Conservation (phyloP, 2,797 vertebrate species). For the Chiropotes sagulatus region DNA sequence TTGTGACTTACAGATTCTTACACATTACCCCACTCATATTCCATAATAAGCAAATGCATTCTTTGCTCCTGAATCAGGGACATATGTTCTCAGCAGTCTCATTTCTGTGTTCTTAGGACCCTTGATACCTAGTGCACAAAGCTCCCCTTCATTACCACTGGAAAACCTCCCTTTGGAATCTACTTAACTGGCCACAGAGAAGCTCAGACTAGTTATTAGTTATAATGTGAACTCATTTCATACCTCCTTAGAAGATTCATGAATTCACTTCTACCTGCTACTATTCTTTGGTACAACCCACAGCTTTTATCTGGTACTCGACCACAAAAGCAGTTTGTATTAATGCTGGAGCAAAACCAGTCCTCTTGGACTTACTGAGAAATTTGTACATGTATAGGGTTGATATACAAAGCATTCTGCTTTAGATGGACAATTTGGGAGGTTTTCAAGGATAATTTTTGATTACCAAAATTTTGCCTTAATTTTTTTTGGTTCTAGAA, state of each 20-base stretch:
- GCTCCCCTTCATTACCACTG: background rate
- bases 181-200: background rate
- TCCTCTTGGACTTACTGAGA: background rate
- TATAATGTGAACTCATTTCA: background rate
- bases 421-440: background rate
- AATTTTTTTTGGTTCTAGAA: background rate
- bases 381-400: background rate
- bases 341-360: background rate
- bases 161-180: background rate
- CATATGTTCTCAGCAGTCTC: background rate
- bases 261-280: background rate
- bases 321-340: background rate
- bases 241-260: background rate
- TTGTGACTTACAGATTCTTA: background rate
- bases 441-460: background rate
- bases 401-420: background rate
- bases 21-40: background rate
- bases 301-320: background rate
- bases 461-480: background rate
- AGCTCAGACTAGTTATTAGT: background rate
- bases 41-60: background rate
- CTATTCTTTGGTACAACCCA: background rate
- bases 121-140: background rate
- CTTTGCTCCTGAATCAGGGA: background rate
- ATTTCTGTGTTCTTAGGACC: background rate